These are phyloP conservation scores for Oryzias woworae DNA, from an alignment of 2,113 vertebrate genomes.

Conservation along the genomic window DNA sequence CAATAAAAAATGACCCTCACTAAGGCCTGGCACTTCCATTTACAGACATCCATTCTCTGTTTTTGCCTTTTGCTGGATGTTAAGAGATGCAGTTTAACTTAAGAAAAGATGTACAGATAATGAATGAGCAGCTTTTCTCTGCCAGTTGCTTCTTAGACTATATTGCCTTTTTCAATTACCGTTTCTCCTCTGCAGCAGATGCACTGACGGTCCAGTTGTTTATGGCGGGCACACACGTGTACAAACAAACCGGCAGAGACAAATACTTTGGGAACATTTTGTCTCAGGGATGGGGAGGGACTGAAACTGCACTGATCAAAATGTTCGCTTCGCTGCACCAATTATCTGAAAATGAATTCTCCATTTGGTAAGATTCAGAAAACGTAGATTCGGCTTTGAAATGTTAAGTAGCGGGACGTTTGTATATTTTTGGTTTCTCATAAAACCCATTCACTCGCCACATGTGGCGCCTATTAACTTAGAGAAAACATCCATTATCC, in stretches of 20 bases:
- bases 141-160: no score
- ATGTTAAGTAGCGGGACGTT: not conserved
- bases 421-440: no score
- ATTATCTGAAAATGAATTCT: conserved; percentile 2
- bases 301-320: conserved; percentile 10
- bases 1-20: conserved; percentile 34
- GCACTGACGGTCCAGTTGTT: not conserved
- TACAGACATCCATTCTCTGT: conserved; percentile 19
- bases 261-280: conserved; percentile 50
- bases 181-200: conserved; percentile 15
- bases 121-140: no score
- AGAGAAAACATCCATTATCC: not conserved
- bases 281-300: conserved; percentile 27
- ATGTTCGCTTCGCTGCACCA: not conserved
- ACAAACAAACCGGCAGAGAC: conserved; percentile 18
- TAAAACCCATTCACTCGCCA: not conserved
- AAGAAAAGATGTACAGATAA: not conserved
- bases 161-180: no score
- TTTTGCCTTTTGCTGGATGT: not conserved
- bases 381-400: not conserved
- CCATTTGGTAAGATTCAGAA: not conserved
- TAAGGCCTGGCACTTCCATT: conserved; percentile 21
- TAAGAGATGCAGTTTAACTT: not conserved
- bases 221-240: conserved; percentile 6
- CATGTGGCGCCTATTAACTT: not conserved